Percentiles rank a stretch among this genome's conserved stretches.
phyloP scores from a whole-genome alignment of 2,888 invertebrate species.

The Drosophila pegasa region DNA sequence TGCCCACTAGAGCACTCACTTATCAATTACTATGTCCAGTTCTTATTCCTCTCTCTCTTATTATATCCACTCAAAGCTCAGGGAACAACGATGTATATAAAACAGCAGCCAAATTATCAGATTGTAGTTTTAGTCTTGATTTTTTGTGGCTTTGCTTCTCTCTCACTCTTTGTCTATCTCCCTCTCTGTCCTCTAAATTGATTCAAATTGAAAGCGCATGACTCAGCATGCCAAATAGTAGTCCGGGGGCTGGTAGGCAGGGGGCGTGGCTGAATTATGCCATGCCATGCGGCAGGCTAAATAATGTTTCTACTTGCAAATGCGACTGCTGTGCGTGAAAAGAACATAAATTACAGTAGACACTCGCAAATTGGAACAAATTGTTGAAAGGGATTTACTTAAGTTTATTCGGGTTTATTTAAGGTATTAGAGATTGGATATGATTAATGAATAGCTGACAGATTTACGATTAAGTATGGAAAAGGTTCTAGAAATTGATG shows the following conservation, averaged over 20 bases:
- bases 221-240: constrained; percentile 67
- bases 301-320: constrained; percentile 31
- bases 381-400: background rate
- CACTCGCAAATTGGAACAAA: constrained; percentile 17
- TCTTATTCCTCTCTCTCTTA: background rate
- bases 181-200: constrained; percentile 62
- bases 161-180: background rate
- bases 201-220: constrained; percentile 78
- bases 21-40: background rate
- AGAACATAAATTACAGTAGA: constrained; percentile 36
- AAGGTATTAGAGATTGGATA: background rate
- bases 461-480: background rate
- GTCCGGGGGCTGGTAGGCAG: background rate
- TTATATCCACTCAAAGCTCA: background rate
- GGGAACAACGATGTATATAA: constrained; percentile 2
- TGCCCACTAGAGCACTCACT: background rate
- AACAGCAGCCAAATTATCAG: constrained; percentile 37
- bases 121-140: constrained; percentile 49
- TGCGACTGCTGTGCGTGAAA: constrained; percentile 51
- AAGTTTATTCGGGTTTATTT: constrained; percentile 3
- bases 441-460: background rate
- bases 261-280: constrained; percentile 15
- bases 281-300: constrained; percentile 25
- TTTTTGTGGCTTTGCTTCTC: constrained; percentile 51
- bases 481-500: background rate